phyloP scores from a whole-genome alignment of 2,113 vertebrate genomes.

The Sinocyclocheilus rhinocerous region DNA sequence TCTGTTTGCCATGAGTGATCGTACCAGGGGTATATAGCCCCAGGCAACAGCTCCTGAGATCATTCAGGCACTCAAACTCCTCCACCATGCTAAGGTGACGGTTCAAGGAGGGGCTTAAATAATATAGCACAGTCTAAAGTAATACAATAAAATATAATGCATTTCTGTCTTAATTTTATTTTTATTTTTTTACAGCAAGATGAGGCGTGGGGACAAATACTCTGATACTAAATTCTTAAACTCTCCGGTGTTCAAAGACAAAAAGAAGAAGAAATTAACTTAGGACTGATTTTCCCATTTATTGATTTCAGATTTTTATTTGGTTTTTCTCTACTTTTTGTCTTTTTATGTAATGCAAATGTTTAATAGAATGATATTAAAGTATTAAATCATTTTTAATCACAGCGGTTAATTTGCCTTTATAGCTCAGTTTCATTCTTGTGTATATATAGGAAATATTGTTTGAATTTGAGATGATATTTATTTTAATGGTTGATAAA shows the following conservation, averaged over 20 bases:
- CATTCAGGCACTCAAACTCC: too few relatives aligned
- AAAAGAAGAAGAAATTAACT: conserved; percentile 49
- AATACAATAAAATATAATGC: not conserved
- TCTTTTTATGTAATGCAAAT: not conserved
- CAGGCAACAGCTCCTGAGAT: too few relatives aligned
- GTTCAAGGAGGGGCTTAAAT: too few relatives aligned
- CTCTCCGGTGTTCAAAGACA: conserved; percentile 68
- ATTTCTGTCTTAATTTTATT: not conserved
- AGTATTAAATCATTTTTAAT: not conserved
- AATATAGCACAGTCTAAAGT: not conserved
- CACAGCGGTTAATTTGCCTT: not conserved
- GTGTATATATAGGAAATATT: not conserved
- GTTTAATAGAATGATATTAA: not conserved
- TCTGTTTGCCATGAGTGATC: too few relatives aligned
- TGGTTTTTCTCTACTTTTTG: not conserved
- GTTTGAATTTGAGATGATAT: not conserved
- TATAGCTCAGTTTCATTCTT: not conserved
- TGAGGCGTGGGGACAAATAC: conserved; percentile 75
- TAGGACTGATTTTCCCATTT: not conserved
- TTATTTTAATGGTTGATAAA: conserved; percentile 19
- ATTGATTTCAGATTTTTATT: not conserved
- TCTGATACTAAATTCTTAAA: conserved; percentile 68
- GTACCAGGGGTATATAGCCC: too few relatives aligned
- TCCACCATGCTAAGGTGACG: too few relatives aligned
- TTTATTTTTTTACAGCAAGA: conserved; percentile 68